These are phyloP conservation scores for Timandra comae DNA, from an alignment of 2,888 invertebrate genomes.

Conservation along the genomic window DNA sequence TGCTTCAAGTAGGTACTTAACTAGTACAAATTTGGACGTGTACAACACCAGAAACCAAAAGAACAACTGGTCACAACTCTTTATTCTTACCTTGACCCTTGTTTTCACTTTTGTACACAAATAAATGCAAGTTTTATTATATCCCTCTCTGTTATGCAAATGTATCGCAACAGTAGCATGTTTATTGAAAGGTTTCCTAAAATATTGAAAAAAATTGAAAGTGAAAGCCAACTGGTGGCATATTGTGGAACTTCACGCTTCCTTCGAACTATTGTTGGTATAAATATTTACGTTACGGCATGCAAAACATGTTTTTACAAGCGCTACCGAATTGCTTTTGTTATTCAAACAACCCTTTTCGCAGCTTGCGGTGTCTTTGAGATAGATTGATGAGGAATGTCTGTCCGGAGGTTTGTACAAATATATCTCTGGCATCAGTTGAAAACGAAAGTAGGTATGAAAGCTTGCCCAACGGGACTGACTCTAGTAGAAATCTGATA, in stretches of 20 bases:
- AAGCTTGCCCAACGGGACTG: conserved; percentile 1
- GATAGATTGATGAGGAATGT: conserved; percentile 45
- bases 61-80: conserved; percentile 48
- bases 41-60: conserved; percentile 52
- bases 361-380: conserved; percentile 50
- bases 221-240: conserved; percentile 70
- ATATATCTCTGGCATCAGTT: conserved; percentile 9
- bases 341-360: conserved; percentile 69
- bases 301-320: conserved; percentile 72
- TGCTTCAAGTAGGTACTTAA: no score
- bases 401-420: conserved; percentile 22
- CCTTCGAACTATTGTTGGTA: conserved; percentile 51
- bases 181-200: conserved; percentile 65
- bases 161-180: conserved; percentile 57
- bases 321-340: conserved; percentile 64
- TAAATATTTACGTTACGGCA: conserved; percentile 70
- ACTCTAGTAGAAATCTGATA: background rate
- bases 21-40: no score
- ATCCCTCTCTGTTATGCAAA: conserved; percentile 69
- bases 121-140: conserved; percentile 60
- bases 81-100: conserved; percentile 51
- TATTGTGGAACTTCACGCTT: conserved; percentile 63
- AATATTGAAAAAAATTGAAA: conserved; percentile 55
- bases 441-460: conserved; percentile 14
- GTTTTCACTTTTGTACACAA: conserved; percentile 72